Percentiles rank a stretch among this genome's conserved stretches.
phyloP scores from a whole-genome alignment of 2,888 invertebrate species.

The Smittia sp. region DNA sequence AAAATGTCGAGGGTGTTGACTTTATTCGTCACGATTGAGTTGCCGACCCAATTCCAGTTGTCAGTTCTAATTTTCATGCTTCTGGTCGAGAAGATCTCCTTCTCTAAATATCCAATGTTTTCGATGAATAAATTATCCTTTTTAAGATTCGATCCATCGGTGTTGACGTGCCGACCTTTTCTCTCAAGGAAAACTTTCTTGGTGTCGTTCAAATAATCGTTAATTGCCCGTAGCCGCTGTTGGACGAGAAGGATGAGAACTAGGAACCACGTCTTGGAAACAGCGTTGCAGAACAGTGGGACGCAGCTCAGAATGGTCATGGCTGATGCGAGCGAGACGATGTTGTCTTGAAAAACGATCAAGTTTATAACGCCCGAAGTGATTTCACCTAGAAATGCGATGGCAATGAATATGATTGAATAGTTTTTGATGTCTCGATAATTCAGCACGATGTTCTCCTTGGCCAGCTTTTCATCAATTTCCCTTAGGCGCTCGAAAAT shows the following conservation, averaged over 20 bases:
- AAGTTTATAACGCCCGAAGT: constrained; percentile 47
- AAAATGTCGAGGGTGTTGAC: constrained; percentile 3
- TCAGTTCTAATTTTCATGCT: background rate
- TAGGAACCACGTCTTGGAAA: constrained; percentile 53
- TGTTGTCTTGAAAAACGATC: constrained; percentile 46
- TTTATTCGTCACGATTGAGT: constrained; percentile 12
- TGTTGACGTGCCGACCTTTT: constrained; percentile 15
- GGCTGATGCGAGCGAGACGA: constrained; percentile 47
- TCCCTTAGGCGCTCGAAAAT: constrained; percentile 49
- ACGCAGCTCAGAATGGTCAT: constrained; percentile 49
- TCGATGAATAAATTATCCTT: constrained; percentile 36
- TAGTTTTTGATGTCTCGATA: constrained; percentile 35
- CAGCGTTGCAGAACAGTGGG: constrained; percentile 50
- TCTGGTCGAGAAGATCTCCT: constrained; percentile 43
- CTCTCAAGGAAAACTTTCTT: background rate
- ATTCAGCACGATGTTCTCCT: constrained; percentile 46
- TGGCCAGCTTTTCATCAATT: constrained; percentile 49
- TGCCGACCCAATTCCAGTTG: constrained; percentile 3
- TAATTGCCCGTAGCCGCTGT: constrained; percentile 50
- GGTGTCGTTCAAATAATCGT: constrained; percentile 45
- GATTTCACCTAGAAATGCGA: constrained; percentile 48
- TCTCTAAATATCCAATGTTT: constrained; percentile 43
- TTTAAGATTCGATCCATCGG: background rate
- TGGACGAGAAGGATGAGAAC: constrained; percentile 49
- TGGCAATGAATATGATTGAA: constrained; percentile 45